These are phyloP conservation scores for Heliopora coerulea DNA, from an alignment of 92 coral and sea anemone genomes.

Conservation along the genomic window DNA sequence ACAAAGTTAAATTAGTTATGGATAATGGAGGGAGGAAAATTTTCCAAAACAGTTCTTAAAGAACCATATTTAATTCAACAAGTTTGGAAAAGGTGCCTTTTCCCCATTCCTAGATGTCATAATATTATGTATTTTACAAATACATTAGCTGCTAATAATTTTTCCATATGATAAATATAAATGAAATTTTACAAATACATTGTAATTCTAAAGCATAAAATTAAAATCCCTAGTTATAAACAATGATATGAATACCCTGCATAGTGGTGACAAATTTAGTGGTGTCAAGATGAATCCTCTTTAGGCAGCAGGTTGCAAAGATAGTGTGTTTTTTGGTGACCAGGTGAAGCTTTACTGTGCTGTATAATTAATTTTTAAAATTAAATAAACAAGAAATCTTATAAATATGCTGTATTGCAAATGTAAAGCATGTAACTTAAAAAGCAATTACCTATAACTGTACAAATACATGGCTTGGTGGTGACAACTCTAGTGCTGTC, in stretches of 20 bases:
- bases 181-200: too few relatives aligned
- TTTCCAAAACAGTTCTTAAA: too few relatives aligned
- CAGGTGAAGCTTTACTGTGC: neutral
- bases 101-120: too few relatives aligned
- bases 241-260: neutral
- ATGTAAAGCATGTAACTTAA: neutral
- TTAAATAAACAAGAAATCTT: too few relatives aligned
- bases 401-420: too few relatives aligned
- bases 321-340: conserved; percentile 13
- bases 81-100: too few relatives aligned
- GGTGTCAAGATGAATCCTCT: conserved; percentile 8
- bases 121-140: too few relatives aligned
- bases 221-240: neutral
- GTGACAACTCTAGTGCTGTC: conserved; percentile 2
- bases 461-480: neutral
- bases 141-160: too few relatives aligned
- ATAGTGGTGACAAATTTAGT: neutral
- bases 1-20: too few relatives aligned
- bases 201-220: neutral
- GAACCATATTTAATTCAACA: too few relatives aligned
- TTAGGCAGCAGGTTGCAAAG: conserved; percentile 18
- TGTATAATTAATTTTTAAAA: neutral
- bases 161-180: too few relatives aligned
- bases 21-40: too few relatives aligned
- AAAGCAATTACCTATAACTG: neutral